phyloP scores from a whole-genome alignment of 2,113 vertebrate genomes.

The Colistium nudipinnis region DNA sequence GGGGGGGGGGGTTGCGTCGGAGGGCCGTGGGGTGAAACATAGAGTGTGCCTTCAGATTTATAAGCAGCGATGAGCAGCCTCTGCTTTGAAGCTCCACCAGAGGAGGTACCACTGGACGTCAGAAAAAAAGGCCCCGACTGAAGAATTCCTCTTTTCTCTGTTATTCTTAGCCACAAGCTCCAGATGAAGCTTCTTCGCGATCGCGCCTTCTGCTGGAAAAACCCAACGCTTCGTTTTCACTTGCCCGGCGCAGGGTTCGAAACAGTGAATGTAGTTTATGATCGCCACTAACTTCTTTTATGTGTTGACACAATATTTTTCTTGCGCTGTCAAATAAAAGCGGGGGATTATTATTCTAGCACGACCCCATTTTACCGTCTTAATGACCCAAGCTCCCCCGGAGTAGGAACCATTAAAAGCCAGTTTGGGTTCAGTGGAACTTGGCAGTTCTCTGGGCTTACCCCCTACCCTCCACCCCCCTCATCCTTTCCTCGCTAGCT shows the following conservation, averaged over 20 bases:
- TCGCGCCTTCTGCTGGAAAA: slow-evolving; percentile 25
- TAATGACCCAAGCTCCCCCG: slow-evolving; percentile 70
- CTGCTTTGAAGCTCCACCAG: slow-evolving; percentile 56
- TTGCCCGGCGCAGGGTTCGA: slow-evolving; percentile 26
- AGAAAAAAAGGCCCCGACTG: not conserved
- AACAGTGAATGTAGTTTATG: slow-evolving; percentile 68
- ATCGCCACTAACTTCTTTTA: slow-evolving; percentile 69
- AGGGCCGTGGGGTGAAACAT: slow-evolving; percentile 52
- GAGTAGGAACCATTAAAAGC: slow-evolving; percentile 69
- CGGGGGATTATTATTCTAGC: slow-evolving; percentile 74
- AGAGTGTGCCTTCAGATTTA: slow-evolving; percentile 61
- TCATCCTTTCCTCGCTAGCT: slow-evolving; percentile 30
- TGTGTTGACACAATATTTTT: slow-evolving; percentile 79
- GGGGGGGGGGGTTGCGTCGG: slow-evolving; percentile 35
- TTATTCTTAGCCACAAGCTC: not conserved
- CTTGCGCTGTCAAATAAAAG: slow-evolving; percentile 80
- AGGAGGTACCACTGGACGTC: slow-evolving; percentile 6
- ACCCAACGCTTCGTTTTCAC: slow-evolving; percentile 35
- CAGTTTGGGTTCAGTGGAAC: slow-evolving; percentile 71
- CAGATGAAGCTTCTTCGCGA: not conserved
- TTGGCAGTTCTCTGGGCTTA: slow-evolving; percentile 63
- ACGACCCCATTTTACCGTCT: slow-evolving; percentile 72
- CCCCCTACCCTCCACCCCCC: slow-evolving; percentile 3
- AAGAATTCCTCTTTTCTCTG: slow-evolving; percentile 1
- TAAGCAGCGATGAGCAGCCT: slow-evolving; percentile 35